Evolutionary conservation across 2,888 invertebrate species (phyloP).

Genomic region (Acrocera orbiculus): DNA sequence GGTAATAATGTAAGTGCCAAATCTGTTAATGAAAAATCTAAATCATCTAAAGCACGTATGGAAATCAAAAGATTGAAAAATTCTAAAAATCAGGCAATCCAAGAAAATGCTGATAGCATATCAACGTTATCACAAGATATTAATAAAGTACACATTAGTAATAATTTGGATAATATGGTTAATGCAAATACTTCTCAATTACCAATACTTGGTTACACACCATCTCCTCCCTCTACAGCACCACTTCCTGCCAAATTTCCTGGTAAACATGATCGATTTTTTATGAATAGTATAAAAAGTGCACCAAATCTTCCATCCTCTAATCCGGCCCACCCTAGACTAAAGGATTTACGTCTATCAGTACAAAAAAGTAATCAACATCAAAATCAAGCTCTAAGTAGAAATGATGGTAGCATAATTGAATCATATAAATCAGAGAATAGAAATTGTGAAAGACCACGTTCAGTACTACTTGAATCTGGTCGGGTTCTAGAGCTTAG

Average conservation of each 20-base stretch:
- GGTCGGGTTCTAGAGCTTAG: conserved; percentile 57
- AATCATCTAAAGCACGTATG: conserved; percentile 17
- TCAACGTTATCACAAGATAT: conserved; percentile 31
- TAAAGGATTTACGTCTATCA: conserved; percentile 57
- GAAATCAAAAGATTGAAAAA: conserved; percentile 28
- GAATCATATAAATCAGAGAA: conserved; percentile 36
- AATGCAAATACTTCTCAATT: conserved; percentile 38
- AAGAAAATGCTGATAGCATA: conserved; percentile 13
- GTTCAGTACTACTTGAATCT: conserved; percentile 40
- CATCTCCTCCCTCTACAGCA: conserved; percentile 70
- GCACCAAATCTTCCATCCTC: conserved; percentile 58
- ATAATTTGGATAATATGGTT: conserved; percentile 35
- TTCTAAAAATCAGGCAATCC: conserved; percentile 27
- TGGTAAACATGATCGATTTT: conserved; percentile 39
- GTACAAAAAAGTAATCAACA: conserved; percentile 47
- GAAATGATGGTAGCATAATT: conserved; percentile 39
- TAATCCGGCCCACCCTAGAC: conserved; percentile 46
- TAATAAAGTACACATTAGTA: conserved; percentile 42
- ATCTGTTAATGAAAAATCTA: conserved; percentile 18
- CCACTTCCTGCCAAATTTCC: conserved; percentile 68
- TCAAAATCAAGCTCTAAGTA: conserved; percentile 37
- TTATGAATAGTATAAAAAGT: conserved; percentile 64
- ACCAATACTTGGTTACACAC: conserved; percentile 53
- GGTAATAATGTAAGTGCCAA: conserved; percentile 16
- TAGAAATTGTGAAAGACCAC: conserved; percentile 47